phyloP scores from a whole-genome alignment of 2,113 vertebrate species.

The Clarias magur region DNA sequence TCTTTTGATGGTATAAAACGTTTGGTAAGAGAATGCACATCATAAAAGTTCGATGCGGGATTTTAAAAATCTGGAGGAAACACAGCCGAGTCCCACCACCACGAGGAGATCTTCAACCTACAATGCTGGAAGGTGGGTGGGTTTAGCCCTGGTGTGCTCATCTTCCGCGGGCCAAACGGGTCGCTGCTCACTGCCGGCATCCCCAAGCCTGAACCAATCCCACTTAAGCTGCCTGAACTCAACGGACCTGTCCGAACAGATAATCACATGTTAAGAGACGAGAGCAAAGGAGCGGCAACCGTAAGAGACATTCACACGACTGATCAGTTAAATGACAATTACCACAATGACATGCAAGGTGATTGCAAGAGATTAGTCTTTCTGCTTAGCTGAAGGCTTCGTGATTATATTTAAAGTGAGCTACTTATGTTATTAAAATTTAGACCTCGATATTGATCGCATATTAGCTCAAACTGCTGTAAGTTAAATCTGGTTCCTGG shows the following conservation, averaged over 20 bases:
- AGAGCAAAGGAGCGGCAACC: neutral
- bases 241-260: conserved; percentile 74
- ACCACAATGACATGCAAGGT: no score
- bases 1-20: conserved; percentile 36
- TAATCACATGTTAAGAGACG: neutral
- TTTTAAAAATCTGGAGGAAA: conserved; percentile 60
- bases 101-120: conserved; percentile 98
- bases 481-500: no score
- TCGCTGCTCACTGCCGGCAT: conserved; percentile 90
- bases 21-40: neutral
- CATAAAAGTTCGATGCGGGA: neutral
- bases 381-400: neutral
- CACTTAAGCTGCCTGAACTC: conserved; percentile 85
- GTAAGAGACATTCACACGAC: neutral
- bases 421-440: neutral
- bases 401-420: neutral
- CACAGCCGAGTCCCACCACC: conserved; percentile 83
- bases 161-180: conserved; percentile 93
- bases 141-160: conserved; percentile 96
- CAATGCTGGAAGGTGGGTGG: conserved; percentile 99
- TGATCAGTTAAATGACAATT: no score
- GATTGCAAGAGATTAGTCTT: neutral
- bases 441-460: neutral
- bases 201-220: conserved; percentile 88
- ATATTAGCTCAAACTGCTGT: no score